A percentile compares a stretch with the other conserved stretches of the same genome.
phyloP scores from a whole-genome alignment of 1,140 invertebrate species.

The Triops cancriformis region DNA sequence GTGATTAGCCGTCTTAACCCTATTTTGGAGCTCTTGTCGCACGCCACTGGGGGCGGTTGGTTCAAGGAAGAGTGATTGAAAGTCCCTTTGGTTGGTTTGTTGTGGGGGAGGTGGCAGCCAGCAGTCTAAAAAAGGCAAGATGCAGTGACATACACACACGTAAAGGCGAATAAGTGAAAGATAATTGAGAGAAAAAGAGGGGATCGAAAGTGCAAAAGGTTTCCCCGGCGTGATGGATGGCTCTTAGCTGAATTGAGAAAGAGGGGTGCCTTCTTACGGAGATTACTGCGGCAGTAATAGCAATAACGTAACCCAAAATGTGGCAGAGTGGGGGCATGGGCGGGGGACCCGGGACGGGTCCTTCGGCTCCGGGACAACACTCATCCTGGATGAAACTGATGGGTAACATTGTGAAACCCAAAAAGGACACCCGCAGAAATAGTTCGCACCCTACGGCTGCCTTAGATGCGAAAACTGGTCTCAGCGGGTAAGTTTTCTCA shows the following conservation, averaged over 20 bases:
- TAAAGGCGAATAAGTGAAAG: background rate
- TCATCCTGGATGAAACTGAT: background rate
- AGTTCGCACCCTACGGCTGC: background rate
- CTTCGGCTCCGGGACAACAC: conserved; percentile 4
- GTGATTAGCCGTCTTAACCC: background rate
- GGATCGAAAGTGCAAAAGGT: too few species aligned
- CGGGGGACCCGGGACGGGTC: background rate
- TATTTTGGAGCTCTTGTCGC: background rate
- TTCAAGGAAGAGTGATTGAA: background rate
- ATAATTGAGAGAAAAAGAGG: background rate
- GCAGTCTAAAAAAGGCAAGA: background rate
- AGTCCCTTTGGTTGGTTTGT: background rate
- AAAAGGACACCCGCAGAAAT: background rate
- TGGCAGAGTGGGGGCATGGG: conserved; percentile 11
- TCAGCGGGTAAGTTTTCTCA: background rate
- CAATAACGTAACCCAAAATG: background rate
- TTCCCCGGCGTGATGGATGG: background rate
- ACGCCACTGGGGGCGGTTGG: background rate
- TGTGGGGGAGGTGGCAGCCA: background rate
- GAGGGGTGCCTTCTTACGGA: background rate
- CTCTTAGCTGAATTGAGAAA: background rate
- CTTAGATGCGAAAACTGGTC: conserved; percentile 4
- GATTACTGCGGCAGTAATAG: background rate
- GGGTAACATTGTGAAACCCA: background rate
- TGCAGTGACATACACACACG: background rate